These are phyloP conservation scores for Onychorhynchus coronatus DNA, from an alignment of 2,113 vertebrate genomes.

Conservation along the genomic window DNA sequence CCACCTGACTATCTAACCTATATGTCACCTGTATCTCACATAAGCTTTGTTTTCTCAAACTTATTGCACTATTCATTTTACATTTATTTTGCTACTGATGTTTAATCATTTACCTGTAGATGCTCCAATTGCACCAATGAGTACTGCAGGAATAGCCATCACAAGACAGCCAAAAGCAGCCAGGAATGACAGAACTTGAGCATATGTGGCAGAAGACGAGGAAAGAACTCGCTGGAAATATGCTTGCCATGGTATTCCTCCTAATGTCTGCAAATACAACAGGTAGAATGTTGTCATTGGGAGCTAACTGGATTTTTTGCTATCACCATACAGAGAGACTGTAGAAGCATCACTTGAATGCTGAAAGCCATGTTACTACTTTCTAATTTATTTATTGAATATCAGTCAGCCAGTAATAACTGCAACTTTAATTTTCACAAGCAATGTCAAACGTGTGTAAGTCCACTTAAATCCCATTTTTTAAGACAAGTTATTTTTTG, in stretches of 20 bases:
- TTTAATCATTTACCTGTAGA: conserved; percentile 84
- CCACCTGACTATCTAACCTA: not conserved
- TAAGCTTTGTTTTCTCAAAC: not conserved
- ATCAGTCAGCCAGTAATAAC: not conserved
- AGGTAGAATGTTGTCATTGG: not conserved
- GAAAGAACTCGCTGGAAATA: conserved; percentile 98
- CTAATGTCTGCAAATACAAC: conserved; percentile 82
- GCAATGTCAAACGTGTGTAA: not conserved
- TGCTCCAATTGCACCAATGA: conserved; percentile 94
- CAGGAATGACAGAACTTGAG: conserved; percentile 94
- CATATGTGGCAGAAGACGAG: conserved; percentile 94
- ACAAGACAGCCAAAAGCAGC: conserved; percentile 93
- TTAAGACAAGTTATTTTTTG: not conserved
- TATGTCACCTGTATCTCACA: not conserved
- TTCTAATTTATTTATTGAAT: not conserved
- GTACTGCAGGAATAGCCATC: conserved; percentile 91
- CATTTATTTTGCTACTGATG: not conserved
- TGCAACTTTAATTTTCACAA: not conserved
- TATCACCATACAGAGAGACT: not conserved
- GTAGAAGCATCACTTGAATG: not conserved
- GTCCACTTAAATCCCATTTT: not conserved
- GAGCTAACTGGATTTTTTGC: not conserved
- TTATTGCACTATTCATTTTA: not conserved
- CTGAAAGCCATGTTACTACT: not conserved
- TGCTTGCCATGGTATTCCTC: conserved; percentile 97